Evolutionary conservation across 1,140 invertebrate species (phyloP), one percentile per base, ranked within the genome.

Genomic region (Potamilus streckersoni): DNA sequence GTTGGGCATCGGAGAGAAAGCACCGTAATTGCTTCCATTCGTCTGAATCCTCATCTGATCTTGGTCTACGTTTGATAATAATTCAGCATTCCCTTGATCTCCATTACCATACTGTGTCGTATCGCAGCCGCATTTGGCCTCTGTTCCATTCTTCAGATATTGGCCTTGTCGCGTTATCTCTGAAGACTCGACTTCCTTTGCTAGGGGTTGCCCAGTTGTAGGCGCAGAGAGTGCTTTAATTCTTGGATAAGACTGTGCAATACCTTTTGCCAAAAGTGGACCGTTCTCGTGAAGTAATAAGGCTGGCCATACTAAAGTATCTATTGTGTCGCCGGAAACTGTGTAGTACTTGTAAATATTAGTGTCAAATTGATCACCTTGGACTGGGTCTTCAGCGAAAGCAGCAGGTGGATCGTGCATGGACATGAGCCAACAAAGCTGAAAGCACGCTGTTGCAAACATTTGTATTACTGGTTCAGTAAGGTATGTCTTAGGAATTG

Each of bases 361-460:
- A n/a, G 12, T 57, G 23, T 73, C 23, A 20, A 73, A 73, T 3
- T 38, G 64, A 59, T 58, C 57, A 12, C 38, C 38, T 38, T 38
- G 20, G 58, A 38, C 55, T 17, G 23, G 55, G 2, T 19, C 12
- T 16, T 38, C n/a, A 58, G 59, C 72, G 8, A 73, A 5, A 17
- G 38, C 63, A 14, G 67, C 56, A 0, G 72, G 72, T 67, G 72
- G 72, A 31, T 73, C 72, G 58, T 73, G 72, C 1, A 73, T 16
- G 6, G 55, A 57, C 72, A 73, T 73, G 23, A 67, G 49, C 63
- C 64, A 59, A 55, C 72, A 73, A 3, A 73, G 15, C 14, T 13
- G 12, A 56, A 65, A 27, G 20, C 72, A 73, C 60, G 66, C 64
- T 14, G 59, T 58, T 61, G 67, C 23, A 59, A 62, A 73, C 5